Evolutionary conservation across 2,113 vertebrate genomes (phyloP).

Genomic region (Cyprinodon tularosa): DNA sequence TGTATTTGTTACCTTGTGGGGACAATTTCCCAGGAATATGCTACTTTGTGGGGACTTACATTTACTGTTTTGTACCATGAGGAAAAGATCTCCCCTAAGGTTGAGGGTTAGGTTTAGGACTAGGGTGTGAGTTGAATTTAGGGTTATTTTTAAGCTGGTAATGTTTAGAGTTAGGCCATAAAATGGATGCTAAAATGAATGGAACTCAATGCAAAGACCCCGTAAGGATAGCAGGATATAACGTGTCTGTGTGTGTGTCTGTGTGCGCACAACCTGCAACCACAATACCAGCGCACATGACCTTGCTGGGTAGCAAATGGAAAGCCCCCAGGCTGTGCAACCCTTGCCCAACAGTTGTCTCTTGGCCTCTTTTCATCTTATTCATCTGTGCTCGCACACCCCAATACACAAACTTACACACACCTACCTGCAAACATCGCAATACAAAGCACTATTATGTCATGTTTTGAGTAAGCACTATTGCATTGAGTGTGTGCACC

Average conservation of each 20-base stretch:
- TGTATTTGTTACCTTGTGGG: too few relatives aligned
- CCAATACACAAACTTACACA: conserved; percentile 3
- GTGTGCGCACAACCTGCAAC: conserved; percentile 55
- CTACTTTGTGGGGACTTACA: too few relatives aligned
- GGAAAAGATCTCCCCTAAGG: too few relatives aligned
- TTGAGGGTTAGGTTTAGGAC: too few relatives aligned
- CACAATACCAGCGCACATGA: conserved; percentile 72
- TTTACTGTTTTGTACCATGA: too few relatives aligned
- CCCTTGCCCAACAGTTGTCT: conserved; percentile 37
- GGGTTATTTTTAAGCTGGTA: too few relatives aligned
- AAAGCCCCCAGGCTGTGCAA: conserved; percentile 72
- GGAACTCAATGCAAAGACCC: too few relatives aligned
- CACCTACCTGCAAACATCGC: conserved; percentile 27
- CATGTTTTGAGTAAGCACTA: conserved; percentile 9
- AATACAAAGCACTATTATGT: conserved; percentile 19
- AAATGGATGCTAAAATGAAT: too few relatives aligned
- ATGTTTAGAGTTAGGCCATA: too few relatives aligned
- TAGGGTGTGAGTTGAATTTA: too few relatives aligned
- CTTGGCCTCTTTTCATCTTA: conserved; percentile 28
- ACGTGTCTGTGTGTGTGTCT: neutral
- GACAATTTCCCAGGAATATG: too few relatives aligned
- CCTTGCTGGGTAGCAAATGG: conserved; percentile 70
- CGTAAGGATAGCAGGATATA: too few relatives aligned
- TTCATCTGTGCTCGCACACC: conserved; percentile 9
- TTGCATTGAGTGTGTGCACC: neutral